Conservation (phyloP, 1,140 invertebrate species). For the Ridgeia piscesae region DNA sequence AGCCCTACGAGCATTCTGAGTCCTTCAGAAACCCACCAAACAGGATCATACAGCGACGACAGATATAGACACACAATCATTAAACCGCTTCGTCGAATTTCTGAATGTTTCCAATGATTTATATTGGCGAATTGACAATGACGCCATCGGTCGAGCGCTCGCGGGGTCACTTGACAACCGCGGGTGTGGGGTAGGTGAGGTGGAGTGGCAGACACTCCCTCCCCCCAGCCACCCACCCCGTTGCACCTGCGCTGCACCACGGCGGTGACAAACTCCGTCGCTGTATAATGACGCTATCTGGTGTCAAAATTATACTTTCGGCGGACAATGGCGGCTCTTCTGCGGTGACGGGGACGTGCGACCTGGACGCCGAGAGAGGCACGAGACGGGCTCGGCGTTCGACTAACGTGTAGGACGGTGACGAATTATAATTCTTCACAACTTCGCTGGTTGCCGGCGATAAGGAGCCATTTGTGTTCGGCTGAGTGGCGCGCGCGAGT, state of each 20-base stretch:
- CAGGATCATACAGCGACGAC: background rate
- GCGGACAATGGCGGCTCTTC: background rate
- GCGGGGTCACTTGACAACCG: background rate
- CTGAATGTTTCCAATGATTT: background rate
- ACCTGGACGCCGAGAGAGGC: background rate
- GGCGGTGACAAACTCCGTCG: background rate
- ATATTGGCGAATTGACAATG: background rate
- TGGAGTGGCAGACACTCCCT: background rate
- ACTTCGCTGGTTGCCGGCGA: background rate
- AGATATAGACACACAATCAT: background rate
- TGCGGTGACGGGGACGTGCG: too few species aligned
- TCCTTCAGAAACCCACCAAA: background rate
- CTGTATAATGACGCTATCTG: background rate
- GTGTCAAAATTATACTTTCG: background rate
- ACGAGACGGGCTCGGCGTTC: background rate
- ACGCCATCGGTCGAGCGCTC: background rate
- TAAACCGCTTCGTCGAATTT: background rate
- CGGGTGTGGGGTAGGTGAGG: background rate
- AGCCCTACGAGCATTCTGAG: background rate
- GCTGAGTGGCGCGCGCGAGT: background rate
- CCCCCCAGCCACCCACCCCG: background rate
- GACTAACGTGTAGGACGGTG: background rate
- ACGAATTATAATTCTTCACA: slow-evolving; percentile 1
- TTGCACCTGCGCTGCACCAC: background rate
- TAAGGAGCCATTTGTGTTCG: background rate